Conservation (phyloP, 2,797 vertebrate species). For the Malacoraja senta region DNA sequence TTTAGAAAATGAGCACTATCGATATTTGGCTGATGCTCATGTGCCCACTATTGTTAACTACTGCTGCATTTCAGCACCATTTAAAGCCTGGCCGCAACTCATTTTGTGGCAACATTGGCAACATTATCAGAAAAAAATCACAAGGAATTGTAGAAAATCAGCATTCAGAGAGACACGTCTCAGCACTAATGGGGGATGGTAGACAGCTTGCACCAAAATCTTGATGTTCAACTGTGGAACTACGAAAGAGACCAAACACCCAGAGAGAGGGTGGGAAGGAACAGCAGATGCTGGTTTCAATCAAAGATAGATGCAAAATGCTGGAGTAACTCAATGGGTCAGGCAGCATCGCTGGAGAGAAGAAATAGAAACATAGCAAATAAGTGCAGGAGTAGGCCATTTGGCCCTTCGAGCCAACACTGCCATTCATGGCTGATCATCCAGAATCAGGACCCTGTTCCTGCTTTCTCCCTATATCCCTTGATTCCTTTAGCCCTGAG, state of each 20-base stretch:
- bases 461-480: no score
- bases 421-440: no score
- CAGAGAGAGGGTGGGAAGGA: not conserved
- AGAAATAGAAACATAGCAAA: no score
- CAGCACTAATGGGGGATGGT: not conserved
- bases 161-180: not conserved
- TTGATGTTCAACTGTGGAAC: not conserved
- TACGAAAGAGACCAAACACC: not conserved
- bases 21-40: not conserved
- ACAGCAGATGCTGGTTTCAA: no score
- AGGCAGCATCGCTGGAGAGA: no score
- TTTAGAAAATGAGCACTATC: not conserved
- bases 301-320: no score
- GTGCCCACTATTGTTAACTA: not conserved
- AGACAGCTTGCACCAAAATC: not conserved
- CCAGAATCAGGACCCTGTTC: no score
- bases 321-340: no score
- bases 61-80: not conserved
- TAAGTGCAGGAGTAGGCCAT: no score
- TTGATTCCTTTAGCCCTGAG: no score
- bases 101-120: not conserved
- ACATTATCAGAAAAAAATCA: not conserved
- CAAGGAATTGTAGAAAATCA: not conserved
- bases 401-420: no score
- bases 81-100: not conserved